Base-by-base conservation (phyloP, 2,888 invertebrate species). In the Nasonia oneida region DNA sequence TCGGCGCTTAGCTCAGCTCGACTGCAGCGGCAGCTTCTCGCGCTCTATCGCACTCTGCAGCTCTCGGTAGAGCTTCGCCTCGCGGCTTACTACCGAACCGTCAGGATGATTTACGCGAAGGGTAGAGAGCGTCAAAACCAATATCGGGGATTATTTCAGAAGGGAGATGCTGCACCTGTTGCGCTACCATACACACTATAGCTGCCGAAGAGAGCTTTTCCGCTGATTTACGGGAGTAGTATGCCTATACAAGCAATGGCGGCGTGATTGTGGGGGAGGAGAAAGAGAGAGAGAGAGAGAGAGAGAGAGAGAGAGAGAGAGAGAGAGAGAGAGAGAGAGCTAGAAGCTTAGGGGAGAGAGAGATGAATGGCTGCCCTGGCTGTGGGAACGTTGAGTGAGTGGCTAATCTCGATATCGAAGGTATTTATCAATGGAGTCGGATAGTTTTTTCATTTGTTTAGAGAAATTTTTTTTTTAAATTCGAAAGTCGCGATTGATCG, bases 71-170 rank as follows among this genome's bases (percentile, higher is more conserved):
- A 23, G 37, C 39, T 15, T 37, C 18, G 8, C 39, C 87, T 88
- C 87, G 86, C 86, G 84, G 86, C 2, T 84, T n/a, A 61, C 57
- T 61, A 23, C 57, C 57, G n/a, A 61, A 23, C 57, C 23, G 57
- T 61, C 57, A 61, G 86, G 82, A 89, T 92, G 91, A 92, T 92
- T 92, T 91, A 92, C 90, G 90, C 86, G 87, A 88, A 84, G 89
- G 90, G 89, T 89, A 90, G 73, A 42, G 39, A 42, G 89, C 90
- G 90, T 91, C 91, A 90, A 90, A 91, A 91, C 90, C 91, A 91
- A 92, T 92, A 89, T 88, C 57, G 81, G 82, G 88, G 89, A 90
- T 91, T 91, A 89, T 89, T 89, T 89, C 85, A 88, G 87, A 86
- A 87, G 86, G 86, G 64, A 85, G 37, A 42, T 74, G 81, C 61